A percentile compares a stretch with the other conserved stretches of the same genome.
Conservation (phyloP, 2,797 vertebrate genomes). For the Enoplosus armatus region DNA sequence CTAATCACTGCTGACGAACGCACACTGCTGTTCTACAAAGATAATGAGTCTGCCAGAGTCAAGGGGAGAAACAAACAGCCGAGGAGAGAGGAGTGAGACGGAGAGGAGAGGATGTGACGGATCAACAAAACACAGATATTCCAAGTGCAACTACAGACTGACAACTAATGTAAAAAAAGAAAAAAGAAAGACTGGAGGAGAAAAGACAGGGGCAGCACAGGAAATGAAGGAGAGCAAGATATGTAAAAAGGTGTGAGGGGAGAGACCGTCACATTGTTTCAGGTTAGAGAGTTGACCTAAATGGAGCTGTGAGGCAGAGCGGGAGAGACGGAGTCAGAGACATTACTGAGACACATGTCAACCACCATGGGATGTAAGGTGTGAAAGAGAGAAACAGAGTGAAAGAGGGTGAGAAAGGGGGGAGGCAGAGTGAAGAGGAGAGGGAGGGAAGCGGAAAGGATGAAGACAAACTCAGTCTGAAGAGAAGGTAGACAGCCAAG, state of each 20-base stretch:
- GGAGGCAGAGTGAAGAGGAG: conserved; percentile 13
- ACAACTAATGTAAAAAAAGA: conserved; percentile 44
- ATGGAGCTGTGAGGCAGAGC: conserved; percentile 76
- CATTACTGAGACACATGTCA: conserved; percentile 76
- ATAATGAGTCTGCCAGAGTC: conserved; percentile 83
- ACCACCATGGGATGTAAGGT: conserved; percentile 71
- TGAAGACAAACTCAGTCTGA: conserved; percentile 43
- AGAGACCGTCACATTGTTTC: conserved; percentile 70
- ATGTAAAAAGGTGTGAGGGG: conserved; percentile 54
- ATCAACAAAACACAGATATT: conserved; percentile 72
- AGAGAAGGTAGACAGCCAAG: conserved; percentile 28
- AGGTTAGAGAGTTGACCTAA: conserved; percentile 77
- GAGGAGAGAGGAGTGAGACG: conserved; percentile 60
- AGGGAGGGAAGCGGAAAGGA: conserved; percentile 12
- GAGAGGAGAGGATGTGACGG: conserved; percentile 65
- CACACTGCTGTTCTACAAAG: conserved; percentile 77
- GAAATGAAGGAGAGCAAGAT: conserved; percentile 52
- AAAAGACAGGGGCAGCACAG: conserved; percentile 53
- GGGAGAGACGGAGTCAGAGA: conserved; percentile 71
- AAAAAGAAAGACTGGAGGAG: conserved; percentile 15
- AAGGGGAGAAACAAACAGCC: conserved; percentile 78
- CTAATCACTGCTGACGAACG: conserved; percentile 82
- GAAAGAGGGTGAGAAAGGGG: conserved; percentile 58
- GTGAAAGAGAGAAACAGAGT: conserved; percentile 72
- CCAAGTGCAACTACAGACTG: conserved; percentile 64